Percentiles rank a stretch among this genome's conserved stretches.
These are phyloP conservation scores for Pangasius larnaudii DNA, from an alignment of 2,797 vertebrate species.

Conservation along the genomic window DNA sequence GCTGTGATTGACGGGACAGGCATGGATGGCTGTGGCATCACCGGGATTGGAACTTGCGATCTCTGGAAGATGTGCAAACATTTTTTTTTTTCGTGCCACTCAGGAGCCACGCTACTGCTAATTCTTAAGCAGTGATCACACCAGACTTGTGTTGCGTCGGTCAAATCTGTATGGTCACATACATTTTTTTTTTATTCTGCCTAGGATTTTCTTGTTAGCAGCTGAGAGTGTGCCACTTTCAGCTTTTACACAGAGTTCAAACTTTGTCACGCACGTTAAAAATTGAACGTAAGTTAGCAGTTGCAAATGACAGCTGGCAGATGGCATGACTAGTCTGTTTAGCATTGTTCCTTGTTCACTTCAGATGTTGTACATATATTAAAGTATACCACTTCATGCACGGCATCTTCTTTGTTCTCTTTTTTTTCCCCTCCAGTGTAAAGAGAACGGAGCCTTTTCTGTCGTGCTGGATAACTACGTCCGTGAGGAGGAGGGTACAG, in stretches of 20 bases:
- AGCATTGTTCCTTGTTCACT: neutral
- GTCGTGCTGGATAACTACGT: conserved; percentile 91
- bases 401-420: conserved; percentile 7
- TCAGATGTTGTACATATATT: conserved; percentile 5
- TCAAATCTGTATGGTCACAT: neutral
- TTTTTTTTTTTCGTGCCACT: neutral
- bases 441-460: conserved; percentile 86
- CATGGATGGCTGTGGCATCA: neutral
- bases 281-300: too few relatives aligned
- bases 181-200: neutral
- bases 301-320: neutral
- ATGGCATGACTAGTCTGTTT: neutral
- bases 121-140: neutral
- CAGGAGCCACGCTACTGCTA: neutral
- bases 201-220: neutral
- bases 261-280: neutral
- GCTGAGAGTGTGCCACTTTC: neutral
- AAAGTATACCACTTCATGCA: neutral
- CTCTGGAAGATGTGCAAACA: neutral
- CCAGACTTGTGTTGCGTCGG: neutral
- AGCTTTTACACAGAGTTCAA: neutral
- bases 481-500: conserved; percentile 94
- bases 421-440: conserved; percentile 73
- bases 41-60: neutral
- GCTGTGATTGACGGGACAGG: neutral